Evolutionary conservation across 2,888 invertebrate genomes (phyloP).

Genomic region (Zelleria hepariella): DNA sequence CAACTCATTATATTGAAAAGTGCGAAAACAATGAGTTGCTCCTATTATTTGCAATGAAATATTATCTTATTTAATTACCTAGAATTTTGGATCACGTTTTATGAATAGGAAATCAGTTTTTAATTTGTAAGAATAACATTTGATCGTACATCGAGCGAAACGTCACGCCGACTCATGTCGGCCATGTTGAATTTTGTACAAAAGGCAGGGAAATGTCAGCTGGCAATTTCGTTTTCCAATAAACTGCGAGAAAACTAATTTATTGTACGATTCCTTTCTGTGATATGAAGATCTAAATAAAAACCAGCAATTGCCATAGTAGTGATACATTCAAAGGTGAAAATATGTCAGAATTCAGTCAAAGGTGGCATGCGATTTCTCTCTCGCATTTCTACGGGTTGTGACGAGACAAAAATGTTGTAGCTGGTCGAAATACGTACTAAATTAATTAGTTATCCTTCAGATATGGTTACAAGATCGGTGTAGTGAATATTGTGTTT

Average conservation of each 20-base stretch:
- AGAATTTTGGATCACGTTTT: neutral
- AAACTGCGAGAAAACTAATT: constrained; percentile 49
- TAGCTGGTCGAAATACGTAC: constrained; percentile 37
- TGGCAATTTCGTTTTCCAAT: constrained; percentile 58
- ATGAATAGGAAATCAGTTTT: neutral
- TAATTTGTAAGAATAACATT: constrained; percentile 11
- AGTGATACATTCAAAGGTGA: constrained; percentile 30
- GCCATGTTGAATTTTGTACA: constrained; percentile 72
- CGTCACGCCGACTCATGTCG: constrained; percentile 59
- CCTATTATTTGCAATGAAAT: neutral
- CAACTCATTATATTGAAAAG: neutral
- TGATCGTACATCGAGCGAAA: constrained; percentile 36
- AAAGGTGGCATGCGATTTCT: constrained; percentile 65
- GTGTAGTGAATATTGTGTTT: constrained; percentile 36
- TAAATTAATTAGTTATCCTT: constrained; percentile 46
- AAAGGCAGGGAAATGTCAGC: constrained; percentile 72
- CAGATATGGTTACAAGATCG: constrained; percentile 47
- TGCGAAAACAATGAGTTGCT: neutral
- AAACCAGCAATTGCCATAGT: constrained; percentile 22
- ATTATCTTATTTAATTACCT: neutral
- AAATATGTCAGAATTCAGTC: constrained; percentile 60
- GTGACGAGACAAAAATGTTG: constrained; percentile 60
- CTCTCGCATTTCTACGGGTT: constrained; percentile 66
- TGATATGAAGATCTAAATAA: constrained; percentile 29
- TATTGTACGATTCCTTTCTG: constrained; percentile 30